Percentiles rank a stretch among this genome's conserved stretches.
Conservation (phyloP, 2,113 vertebrate genomes). For the Sminthopsis crassicaudata region DNA sequence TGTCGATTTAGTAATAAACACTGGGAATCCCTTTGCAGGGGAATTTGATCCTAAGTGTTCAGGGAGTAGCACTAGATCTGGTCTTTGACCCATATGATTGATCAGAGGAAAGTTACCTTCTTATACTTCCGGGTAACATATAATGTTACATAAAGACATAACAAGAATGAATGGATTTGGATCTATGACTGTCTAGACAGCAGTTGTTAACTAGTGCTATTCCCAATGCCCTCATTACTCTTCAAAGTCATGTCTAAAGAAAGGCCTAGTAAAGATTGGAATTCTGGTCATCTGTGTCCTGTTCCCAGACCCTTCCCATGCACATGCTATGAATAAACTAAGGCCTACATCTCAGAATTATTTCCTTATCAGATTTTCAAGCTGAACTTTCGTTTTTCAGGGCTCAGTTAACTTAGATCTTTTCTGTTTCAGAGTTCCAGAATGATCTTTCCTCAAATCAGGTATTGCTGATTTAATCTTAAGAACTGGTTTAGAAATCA, state of each 20-base stretch:
- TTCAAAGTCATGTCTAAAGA: not conserved
- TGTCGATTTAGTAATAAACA: too few species aligned
- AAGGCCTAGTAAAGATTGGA: not conserved
- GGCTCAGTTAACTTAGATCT: not conserved
- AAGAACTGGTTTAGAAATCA: not conserved
- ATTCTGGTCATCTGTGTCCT: not conserved
- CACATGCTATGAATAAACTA: not conserved
- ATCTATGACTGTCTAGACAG: not conserved
- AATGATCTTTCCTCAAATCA: not conserved
- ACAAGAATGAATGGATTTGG: not conserved
- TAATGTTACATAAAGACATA: not conserved
- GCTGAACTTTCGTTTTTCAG: not conserved
- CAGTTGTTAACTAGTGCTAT: not conserved
- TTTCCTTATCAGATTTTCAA: not conserved
- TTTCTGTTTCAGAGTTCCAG: not conserved
- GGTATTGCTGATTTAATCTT: not conserved
- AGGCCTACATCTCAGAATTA: not conserved
- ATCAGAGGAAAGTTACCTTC: not conserved
- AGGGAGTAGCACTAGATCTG: too few species aligned
- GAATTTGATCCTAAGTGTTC: too few species aligned
- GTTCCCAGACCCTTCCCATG: not conserved
- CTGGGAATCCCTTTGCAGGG: too few species aligned
- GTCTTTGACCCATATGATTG: too few species aligned
- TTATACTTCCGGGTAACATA: not conserved
- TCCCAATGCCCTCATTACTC: not conserved